phyloP scores from a whole-genome alignment of 2,797 vertebrate species.

The Myripristis murdjan region DNA sequence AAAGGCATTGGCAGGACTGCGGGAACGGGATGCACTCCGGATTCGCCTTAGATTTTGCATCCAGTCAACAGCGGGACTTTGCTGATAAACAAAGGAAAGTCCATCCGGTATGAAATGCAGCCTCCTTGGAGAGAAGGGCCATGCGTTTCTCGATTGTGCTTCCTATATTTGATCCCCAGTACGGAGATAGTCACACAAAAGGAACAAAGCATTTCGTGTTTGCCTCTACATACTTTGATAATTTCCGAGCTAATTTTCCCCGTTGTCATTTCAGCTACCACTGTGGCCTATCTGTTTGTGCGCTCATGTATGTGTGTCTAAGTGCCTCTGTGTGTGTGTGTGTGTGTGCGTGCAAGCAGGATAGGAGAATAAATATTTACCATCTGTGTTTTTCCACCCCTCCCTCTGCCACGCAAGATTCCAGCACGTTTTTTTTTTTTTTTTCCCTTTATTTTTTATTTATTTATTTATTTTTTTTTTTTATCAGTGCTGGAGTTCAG shows the following conservation, averaged over 20 bases:
- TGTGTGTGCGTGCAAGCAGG: slow-evolving; percentile 62
- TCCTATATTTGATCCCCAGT: slow-evolving; percentile 63
- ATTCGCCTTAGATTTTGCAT: slow-evolving; percentile 67
- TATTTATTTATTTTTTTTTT: slow-evolving; percentile 64
- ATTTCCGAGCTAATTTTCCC: slow-evolving; percentile 72
- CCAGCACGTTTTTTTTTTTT: slow-evolving; percentile 54
- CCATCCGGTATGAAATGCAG: slow-evolving; percentile 55
- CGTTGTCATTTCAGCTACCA: slow-evolving; percentile 64
- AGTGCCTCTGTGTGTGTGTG: slow-evolving; percentile 30
- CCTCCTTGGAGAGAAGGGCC: slow-evolving; percentile 51
- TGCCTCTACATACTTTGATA: slow-evolving; percentile 69
- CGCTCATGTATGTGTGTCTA: slow-evolving; percentile 41
- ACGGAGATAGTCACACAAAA: slow-evolving; percentile 69
- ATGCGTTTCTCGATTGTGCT: slow-evolving; percentile 60
- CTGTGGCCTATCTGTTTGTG: slow-evolving; percentile 48
- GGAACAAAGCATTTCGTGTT: slow-evolving; percentile 61
- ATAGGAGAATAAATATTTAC: slow-evolving; percentile 88
- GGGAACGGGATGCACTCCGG: slow-evolving; percentile 31
- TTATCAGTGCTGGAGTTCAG: slow-evolving; percentile 88
- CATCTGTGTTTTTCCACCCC: slow-evolving; percentile 76
- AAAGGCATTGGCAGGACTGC: slow-evolving; percentile 12
- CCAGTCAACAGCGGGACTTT: slow-evolving; percentile 63
- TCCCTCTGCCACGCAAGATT: slow-evolving; percentile 73
- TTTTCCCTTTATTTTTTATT: slow-evolving; percentile 1
- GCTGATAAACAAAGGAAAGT: slow-evolving; percentile 71